Base-by-base conservation (phyloP, 2,888 invertebrate genomes). In the Brachyopa scutellaris region DNA sequence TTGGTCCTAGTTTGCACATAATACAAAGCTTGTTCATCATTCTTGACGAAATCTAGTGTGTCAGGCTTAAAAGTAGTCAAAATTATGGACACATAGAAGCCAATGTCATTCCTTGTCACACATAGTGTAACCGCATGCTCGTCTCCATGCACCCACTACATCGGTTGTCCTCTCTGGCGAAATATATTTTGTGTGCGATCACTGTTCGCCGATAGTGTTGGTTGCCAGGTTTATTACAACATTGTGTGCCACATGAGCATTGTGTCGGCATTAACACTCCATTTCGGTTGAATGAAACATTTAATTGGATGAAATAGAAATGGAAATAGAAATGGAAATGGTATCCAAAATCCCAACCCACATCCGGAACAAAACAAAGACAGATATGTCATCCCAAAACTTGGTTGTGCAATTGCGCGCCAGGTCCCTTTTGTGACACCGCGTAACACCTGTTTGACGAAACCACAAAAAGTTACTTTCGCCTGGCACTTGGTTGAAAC, bases 241-340 rank as follows among this genome's bases (percentile, higher is more conserved):
- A 49, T 51, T 73, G 64, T 59, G 31, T 82, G 70, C 61, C 82
- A 72, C 51, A 69, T 47, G 66, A 72, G 70, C 70, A 77, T 77
- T 82, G 77, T 82, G 47, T 53, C 64, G 76, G 69, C 76, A 80
- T 80, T 69, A 69, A 76, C 80, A 76, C 80, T 66, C 77, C 70
- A 82, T 82, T 70, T 77, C 82, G 66, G 70, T 55, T 77, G 82
- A 82, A 77, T 77, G 64, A 45, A 82, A 66, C 77, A 72, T 77
- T 82, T 77, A 82, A 77, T 82, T 82, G 82, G 76, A 80, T 69
- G 69, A 76, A 76, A 80, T 26, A 6, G 26, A 3, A 26, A 3
- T n/a, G n/a, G n/a, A n/a, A n/a, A 3, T 6, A 26, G 26, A 26
- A 26, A 26, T 26, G 26, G 6, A n/a, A n/a, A n/a, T n/a, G n/a